These are phyloP conservation scores for Pocillopora damicornis DNA, from an alignment of 64 coral and sea anemone genomes.

Conservation along the genomic window DNA sequence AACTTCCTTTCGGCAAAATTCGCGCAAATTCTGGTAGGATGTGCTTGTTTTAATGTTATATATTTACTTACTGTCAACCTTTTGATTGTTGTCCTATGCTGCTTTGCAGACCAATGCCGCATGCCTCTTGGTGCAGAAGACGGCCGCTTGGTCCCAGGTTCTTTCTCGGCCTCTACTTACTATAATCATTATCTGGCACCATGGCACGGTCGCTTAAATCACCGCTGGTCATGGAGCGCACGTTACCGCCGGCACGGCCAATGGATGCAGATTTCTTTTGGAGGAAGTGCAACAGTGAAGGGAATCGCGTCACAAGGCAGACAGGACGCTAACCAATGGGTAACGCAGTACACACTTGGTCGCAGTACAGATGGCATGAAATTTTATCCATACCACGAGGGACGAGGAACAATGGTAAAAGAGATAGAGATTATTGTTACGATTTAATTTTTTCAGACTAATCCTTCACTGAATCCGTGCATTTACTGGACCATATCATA, in stretches of 20 bases:
- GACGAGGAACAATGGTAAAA: slow-evolving; percentile 53
- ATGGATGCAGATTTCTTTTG: slow-evolving; percentile 75
- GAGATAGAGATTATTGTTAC: background rate
- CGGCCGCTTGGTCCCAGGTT: slow-evolving; percentile 52
- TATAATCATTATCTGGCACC: slow-evolving; percentile 48
- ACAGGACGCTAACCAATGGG: slow-evolving; percentile 70
- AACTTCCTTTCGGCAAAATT: too few relatives aligned
- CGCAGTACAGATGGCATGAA: slow-evolving; percentile 44
- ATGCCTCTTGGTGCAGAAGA: slow-evolving; percentile 72
- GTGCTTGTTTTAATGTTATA: too few relatives aligned
- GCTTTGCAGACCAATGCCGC: slow-evolving; percentile 24
- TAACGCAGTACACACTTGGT: slow-evolving; percentile 57
- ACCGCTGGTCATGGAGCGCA: slow-evolving; percentile 66
- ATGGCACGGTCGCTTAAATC: slow-evolving; percentile 56
- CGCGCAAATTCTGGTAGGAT: too few relatives aligned
- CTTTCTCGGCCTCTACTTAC: slow-evolving; percentile 49
- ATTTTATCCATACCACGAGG: slow-evolving; percentile 56
- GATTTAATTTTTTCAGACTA: too few relatives aligned
- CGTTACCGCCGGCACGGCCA: slow-evolving; percentile 50
- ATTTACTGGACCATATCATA: too few relatives aligned
- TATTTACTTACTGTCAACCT: too few relatives aligned
- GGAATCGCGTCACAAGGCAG: slow-evolving; percentile 82
- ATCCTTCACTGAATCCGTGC: too few relatives aligned
- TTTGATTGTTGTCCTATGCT: background rate
- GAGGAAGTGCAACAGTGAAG: slow-evolving; percentile 35